phyloP scores from a whole-genome alignment of 2,113 vertebrate genomes.

The Anguilla rostrata region DNA sequence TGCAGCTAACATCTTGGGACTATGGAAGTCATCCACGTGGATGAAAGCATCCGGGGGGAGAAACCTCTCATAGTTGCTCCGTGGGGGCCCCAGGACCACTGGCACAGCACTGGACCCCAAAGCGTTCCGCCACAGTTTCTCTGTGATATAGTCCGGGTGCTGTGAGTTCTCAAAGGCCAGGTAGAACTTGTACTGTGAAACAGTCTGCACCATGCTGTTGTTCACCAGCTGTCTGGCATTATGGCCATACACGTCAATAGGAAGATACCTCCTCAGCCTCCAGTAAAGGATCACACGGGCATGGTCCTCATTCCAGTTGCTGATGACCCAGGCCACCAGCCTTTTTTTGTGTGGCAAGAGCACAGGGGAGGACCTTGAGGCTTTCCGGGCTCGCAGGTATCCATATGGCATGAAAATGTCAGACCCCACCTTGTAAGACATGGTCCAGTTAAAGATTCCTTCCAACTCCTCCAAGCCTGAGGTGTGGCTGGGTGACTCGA shows the following conservation, averaged over 20 bases:
- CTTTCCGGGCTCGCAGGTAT: conserved; percentile 61
- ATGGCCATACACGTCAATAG: conserved; percentile 80
- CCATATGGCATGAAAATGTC: conserved; percentile 89
- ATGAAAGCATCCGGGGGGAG: conserved; percentile 85
- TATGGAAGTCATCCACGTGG: conserved; percentile 86
- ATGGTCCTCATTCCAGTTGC: conserved; percentile 84
- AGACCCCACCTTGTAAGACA: conserved; percentile 81
- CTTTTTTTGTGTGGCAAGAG: conserved; percentile 64
- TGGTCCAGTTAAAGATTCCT: conserved; percentile 83
- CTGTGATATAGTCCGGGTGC: conserved; percentile 90
- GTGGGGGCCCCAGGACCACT: conserved; percentile 80
- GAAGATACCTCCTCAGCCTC: conserved; percentile 70
- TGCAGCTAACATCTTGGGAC: conserved; percentile 71
- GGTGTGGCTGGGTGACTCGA: conserved; percentile 85
- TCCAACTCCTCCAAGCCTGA: conserved; percentile 57
- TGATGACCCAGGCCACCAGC: conserved; percentile 87
- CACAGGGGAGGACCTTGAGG: neutral
- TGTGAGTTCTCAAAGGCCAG: conserved; percentile 92
- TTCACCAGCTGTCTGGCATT: conserved; percentile 57
- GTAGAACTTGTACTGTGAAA: conserved; percentile 87
- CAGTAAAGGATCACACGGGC: conserved; percentile 79
- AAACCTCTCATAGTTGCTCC: conserved; percentile 88
- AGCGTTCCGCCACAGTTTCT: conserved; percentile 91
- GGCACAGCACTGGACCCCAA: conserved; percentile 79
- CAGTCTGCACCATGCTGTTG: conserved; percentile 64